A percentile compares a stretch with the other conserved stretches of the same genome.
Evolutionary conservation across 2,113 vertebrate species (phyloP).

Genomic region (Papio anubis): DNA sequence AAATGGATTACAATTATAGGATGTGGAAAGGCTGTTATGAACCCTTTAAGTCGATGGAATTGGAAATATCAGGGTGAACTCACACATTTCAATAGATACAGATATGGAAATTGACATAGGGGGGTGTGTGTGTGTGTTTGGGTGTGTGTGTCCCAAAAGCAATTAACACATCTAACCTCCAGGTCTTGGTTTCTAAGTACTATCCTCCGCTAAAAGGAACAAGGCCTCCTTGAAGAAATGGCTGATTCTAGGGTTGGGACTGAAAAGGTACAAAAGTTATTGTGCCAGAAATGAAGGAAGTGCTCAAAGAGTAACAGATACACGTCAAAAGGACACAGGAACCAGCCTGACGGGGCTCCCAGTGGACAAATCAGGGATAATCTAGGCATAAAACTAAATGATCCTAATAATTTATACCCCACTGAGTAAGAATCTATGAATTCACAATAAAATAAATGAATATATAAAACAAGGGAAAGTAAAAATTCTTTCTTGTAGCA

Average conservation of each 20-base stretch:
- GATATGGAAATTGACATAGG: neutral
- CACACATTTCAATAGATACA: neutral
- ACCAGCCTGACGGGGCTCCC: neutral
- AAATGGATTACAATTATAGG: neutral
- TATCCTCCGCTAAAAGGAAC: neutral
- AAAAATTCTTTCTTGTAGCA: neutral
- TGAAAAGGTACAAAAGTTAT: neutral
- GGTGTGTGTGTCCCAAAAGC: neutral
- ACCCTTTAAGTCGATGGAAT: neutral
- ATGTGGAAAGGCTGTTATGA: neutral
- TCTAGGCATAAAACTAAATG: neutral
- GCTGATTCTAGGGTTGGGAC: neutral
- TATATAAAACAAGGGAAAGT: neutral
- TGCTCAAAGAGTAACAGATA: neutral
- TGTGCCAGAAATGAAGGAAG: neutral
- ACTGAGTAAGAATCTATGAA: neutral
- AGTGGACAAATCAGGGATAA: neutral
- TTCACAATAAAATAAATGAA: neutral
- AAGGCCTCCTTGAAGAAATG: neutral
- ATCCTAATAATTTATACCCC: neutral
- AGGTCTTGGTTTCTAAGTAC: neutral
- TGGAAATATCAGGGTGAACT: neutral
- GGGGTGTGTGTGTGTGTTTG: accelerated
- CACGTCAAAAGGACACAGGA: neutral
- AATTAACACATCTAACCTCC: neutral